Evolutionary conservation across 2,113 vertebrate genomes (phyloP), one percentile per base, ranked within the genome.

Genomic region (Pterocles gutturalis): DNA sequence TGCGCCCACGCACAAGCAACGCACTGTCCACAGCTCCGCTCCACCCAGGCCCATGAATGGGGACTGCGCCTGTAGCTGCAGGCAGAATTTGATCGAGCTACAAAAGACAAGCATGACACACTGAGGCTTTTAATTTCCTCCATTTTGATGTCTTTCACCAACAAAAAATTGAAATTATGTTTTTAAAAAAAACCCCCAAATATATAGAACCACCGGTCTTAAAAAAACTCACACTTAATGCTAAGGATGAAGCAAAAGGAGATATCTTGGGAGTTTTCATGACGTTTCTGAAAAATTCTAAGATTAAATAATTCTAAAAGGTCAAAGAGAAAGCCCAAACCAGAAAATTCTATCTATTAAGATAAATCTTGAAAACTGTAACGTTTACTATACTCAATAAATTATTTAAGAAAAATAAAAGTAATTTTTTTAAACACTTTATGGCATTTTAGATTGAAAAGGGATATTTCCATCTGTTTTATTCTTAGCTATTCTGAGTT

Each of bases 21-120:
- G 4, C 58, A 31, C 19, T 0, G 3, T 73, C 6, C 82, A 45
- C 62, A 67, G 83, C 67, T 51, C 81, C 0, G 1, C 57, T 80
- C 43, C 41, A 41, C 0, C 0, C 1, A 0, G 43, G 38, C 73
- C 58, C 26, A 5, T 2, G 17, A 55, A 60, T 1, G 0, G 16
- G 12, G 25, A 33, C 51, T 22, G 54, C 31, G 9, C 31, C 76
- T 33, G n/a, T 3, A 25, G 55, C 76, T 57, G 76, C 79, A 34
- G 38, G 36, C 31, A 51, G 62, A 38, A 18, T 15, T 31, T 28
- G 13, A 78, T 7, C 12, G 1, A 38, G 19, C 31, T 51, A 75
- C 19, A 69, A 67, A 88, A 61, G 17, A 4, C 55, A 83, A 49
- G 38, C 5, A 36, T 29, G 28, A 54, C 4, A 12, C 17, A 25